Conservation (phyloP, 2,797 vertebrate genomes). For the Benthosema pterotum region DNA sequence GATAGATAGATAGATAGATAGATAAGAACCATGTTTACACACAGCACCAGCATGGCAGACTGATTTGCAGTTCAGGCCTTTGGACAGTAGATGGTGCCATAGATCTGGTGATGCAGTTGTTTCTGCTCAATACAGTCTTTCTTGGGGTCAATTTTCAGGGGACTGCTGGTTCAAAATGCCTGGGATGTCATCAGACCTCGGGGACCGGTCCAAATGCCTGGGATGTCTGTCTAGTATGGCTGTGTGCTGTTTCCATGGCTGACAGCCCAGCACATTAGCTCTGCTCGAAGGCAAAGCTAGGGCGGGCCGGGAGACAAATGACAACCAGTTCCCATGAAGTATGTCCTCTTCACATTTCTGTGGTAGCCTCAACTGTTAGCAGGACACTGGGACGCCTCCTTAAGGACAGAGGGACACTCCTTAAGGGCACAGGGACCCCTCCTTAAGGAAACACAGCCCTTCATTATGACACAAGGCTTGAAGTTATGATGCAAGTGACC, state of each 20-base stretch:
- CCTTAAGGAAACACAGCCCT: neutral
- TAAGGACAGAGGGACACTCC: neutral
- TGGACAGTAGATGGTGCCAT: constrained; percentile 55
- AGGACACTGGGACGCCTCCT: too few relatives aligned
- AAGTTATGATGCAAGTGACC: constrained; percentile 7
- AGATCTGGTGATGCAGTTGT: neutral
- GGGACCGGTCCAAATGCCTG: constrained; percentile 38
- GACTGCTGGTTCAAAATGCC: too few relatives aligned
- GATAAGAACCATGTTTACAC: too few relatives aligned
- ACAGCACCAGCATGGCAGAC: neutral
- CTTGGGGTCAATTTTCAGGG: constrained; percentile 3
- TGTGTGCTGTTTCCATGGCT: constrained; percentile 16
- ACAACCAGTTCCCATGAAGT: constrained; percentile 6
- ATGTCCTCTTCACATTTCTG: constrained; percentile 8
- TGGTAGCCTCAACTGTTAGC: neutral
- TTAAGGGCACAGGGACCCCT: too few relatives aligned
- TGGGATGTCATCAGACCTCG: constrained; percentile 18
- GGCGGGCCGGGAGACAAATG: neutral
- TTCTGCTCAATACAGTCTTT: neutral
- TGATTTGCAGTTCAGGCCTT: constrained; percentile 1
- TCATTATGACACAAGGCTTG: neutral
- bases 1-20: neutral
- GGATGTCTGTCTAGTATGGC: constrained; percentile 36
- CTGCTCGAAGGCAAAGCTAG: constrained; percentile 20
- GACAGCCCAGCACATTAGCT: constrained; percentile 6